Base-by-base conservation (phyloP, 2,797 vertebrate genomes). In the Pseudochaenichthys georgianus region DNA sequence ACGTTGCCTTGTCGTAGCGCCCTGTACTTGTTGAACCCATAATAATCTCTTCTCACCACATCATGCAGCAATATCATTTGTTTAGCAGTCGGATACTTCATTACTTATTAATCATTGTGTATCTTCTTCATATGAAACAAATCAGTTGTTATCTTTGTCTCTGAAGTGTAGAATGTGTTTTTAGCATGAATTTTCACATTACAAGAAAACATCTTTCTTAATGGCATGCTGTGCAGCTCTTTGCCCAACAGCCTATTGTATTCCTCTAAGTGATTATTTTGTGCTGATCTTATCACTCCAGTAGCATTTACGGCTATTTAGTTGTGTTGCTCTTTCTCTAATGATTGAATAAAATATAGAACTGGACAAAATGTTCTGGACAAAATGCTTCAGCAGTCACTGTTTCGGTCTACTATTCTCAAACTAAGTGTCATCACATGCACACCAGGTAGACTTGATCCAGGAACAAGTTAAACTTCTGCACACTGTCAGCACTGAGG, bases 371-470 rank as follows among this genome's bases (percentile, higher is more conserved):
- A 13, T 13, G 13, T 63, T 66, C 38, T 19, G 23, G 23, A 28
- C 23, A 23, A 28, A 28, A 28, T 28, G 59, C 55, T 76, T 58
- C 31, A 70, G 9, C 46, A 19, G 13, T 52, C 23, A 41, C 48
- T 54, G 38, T 70, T 64, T 31, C 23, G 50, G 52, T 74, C n/a
- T 41, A 16, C 16, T 11, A 19, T 52, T 66, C 4, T 1, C 23
- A 62, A 67, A 57, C 21, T 28, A 50, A 50, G 2, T 31, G 16
- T 12, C 47, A n/a, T 66, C 13, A 63, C 16, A 43, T 55, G 43
- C 52, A 63, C 61, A 60, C 16, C 31, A 43, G 10, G 19, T 13
- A 28, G 52, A 43, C 34, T 9, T 9, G 8, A 38, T 7, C 34
- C 16, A 43, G 3, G 34, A 52, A 19, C 65, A 10, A 13, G 7